Percentiles rank a stretch among this genome's conserved stretches.
phyloP scores from a whole-genome alignment of 2,797 vertebrate genomes.

The Coccyzus lansbergi region DNA sequence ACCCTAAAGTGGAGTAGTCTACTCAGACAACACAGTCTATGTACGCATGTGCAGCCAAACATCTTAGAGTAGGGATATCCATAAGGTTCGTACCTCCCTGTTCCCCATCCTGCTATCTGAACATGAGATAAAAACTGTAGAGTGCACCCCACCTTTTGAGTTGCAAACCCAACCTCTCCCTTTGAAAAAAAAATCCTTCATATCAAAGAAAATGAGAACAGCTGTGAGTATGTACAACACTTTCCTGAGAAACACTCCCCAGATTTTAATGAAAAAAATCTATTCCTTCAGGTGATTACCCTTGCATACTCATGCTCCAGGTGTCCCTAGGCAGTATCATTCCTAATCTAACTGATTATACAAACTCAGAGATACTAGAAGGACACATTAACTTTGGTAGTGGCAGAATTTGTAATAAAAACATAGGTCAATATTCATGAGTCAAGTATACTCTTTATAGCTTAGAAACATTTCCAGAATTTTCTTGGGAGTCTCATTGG shows the following conservation, averaged over 20 bases:
- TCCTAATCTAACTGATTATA: not conserved
- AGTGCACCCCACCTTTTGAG: not conserved
- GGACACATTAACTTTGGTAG: not conserved
- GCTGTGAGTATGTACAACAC: not conserved
- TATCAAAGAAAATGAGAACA: not conserved
- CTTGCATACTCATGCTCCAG: not conserved
- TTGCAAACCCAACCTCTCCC: not conserved
- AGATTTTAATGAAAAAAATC: not conserved
- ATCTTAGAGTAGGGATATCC: not conserved
- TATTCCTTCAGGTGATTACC: not conserved
- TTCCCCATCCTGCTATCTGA: not conserved
- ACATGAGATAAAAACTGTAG: not conserved
- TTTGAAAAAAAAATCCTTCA: not conserved
- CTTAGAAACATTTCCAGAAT: not conserved
- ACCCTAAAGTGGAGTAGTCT: not conserved
- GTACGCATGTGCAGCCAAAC: accelerated
- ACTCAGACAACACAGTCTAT: not conserved
- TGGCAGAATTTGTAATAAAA: not conserved
- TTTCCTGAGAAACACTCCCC: not conserved
- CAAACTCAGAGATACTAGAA: not conserved
- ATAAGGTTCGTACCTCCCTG: not conserved
- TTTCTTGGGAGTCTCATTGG: not conserved
- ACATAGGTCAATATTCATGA: not conserved
- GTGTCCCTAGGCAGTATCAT: not conserved
- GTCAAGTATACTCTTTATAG: accelerated